Base-by-base conservation (phyloP, 2,797 vertebrate genomes). In the Poliocrania exsul region DNA sequence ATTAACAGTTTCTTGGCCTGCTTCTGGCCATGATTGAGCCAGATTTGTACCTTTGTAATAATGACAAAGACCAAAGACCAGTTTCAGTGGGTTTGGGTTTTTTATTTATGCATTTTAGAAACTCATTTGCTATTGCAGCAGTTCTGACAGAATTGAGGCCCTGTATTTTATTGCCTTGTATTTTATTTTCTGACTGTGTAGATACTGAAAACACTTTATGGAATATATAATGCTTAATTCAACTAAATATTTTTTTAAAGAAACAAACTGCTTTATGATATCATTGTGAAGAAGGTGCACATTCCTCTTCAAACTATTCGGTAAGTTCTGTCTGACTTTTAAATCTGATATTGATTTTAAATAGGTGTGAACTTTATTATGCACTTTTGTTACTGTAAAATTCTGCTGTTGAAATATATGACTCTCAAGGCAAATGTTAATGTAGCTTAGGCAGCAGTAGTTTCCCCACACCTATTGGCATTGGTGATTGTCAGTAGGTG, bases 191-290 rank as follows among this genome's bases (percentile, higher is more conserved):
- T 92, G 61, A 60, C 44, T 87, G 1, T 54, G 37, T 93, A 94
- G 73, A 66, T 66, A 72, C 37, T 81, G 75, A 72, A 71, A 85
- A 56, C 57, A 62, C 47, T 71, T 83, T 64, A 35, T 81, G 67
- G 60, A 82, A 53, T 91, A 57, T 35, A 26, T 69, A 54, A 65
- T 74, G 10, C 67, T 69, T 80, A 96, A 96, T 88, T 93, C 95
- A 86, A 73, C 99, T 99, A 95, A 99, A 98, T 97, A 98, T 74
- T 75, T 93, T 96, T 90, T 96, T 96, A 47, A 90, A 99, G 99
- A 96, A 99, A 99, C 96, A 99, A 99, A 95, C 99, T 99, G 93
- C 98, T 99, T 4, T 99, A 98, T 93, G 99, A 99, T 69, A 97
- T 97, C 12, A 98, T 99, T 98, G 96, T 98, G 91, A 98, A 97